A percentile compares a stretch with the other conserved stretches of the same genome.
Conservation (phyloP, 2,113 vertebrate genomes). For the Hippocampus comes region DNA sequence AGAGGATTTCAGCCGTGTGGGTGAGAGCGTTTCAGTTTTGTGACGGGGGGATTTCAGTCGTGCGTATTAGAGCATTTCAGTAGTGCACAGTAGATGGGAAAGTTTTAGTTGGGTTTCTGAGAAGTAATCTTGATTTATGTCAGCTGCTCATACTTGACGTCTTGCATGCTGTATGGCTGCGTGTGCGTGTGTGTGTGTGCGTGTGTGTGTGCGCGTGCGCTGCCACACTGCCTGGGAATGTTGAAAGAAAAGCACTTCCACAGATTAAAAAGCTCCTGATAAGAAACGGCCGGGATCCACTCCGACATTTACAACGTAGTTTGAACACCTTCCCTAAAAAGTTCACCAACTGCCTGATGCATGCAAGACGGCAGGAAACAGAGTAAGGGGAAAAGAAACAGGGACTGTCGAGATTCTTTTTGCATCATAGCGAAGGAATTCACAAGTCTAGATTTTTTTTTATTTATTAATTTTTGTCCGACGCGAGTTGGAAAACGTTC, state of each 20-base stretch:
- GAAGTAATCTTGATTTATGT: too few relatives aligned
- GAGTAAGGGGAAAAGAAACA: slow-evolving; percentile 8
- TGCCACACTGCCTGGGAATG: slow-evolving; percentile 13
- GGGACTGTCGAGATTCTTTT: slow-evolving; percentile 39
- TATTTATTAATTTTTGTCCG: not conserved
- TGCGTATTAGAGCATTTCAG: too few relatives aligned
- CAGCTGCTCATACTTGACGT: not conserved
- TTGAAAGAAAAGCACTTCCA: slow-evolving; percentile 7
- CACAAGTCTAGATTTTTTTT: slow-evolving; percentile 46
- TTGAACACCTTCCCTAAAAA: not conserved
- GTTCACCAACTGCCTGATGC: slow-evolving; percentile 36
- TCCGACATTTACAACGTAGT: slow-evolving; percentile 16
- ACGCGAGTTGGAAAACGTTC: slow-evolving; percentile 27
- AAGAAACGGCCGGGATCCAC: slow-evolving; percentile 2
- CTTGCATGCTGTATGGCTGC: not conserved
- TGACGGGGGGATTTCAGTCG: too few relatives aligned
- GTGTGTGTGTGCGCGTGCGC: not conserved
- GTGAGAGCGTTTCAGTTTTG: not conserved
- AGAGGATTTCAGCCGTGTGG: not conserved
- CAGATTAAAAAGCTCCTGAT: slow-evolving; percentile 19
- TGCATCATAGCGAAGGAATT: slow-evolving; percentile 69
- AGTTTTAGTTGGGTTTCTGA: not conserved
- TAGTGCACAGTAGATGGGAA: too few relatives aligned
- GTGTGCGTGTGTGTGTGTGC: not conserved
- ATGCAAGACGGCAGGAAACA: slow-evolving; percentile 17